Evolutionary conservation across 1,140 invertebrate species (phyloP).

Genomic region (Caenorhabditis latens): DNA sequence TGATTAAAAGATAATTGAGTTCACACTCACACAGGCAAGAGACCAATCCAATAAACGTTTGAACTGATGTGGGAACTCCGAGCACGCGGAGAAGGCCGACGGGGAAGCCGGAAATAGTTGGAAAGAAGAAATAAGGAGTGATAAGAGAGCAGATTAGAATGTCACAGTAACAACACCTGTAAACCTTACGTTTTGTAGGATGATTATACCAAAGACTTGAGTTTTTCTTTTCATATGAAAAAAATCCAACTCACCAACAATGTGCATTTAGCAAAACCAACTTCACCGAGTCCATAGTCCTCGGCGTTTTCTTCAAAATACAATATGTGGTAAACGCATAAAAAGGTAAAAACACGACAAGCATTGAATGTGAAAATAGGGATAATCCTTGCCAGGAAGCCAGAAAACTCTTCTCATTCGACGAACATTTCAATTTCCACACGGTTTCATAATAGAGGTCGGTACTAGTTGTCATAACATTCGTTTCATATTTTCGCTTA

Average conservation of each 20-base stretch:
- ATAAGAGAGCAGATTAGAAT: constrained; percentile 30
- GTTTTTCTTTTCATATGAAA: too few species aligned
- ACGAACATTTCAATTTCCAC: not conserved
- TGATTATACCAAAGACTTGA: too few species aligned
- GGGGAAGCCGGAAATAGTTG: constrained; percentile 19
- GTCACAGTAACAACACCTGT: constrained; percentile 7
- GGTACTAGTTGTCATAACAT: not conserved
- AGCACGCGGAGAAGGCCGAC: not conserved
- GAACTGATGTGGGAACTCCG: constrained; percentile 7
- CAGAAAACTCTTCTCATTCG: constrained; percentile 11
- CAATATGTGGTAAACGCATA: constrained; percentile 6
- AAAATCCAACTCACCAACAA: constrained; percentile 4
- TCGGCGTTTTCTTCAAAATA: constrained; percentile 13
- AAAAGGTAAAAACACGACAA: not conserved
- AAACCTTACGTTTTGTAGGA: too few species aligned
- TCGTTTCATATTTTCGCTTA: not conserved
- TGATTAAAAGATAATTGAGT: not conserved
- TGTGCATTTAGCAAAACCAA: not conserved
- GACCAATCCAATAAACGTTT: constrained; percentile 4
- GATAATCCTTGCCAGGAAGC: constrained; percentile 36
- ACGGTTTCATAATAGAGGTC: constrained; percentile 2
- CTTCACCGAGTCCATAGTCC: constrained; percentile 5
- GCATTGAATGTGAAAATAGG: constrained; percentile 14
- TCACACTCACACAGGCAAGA: constrained; percentile 13
- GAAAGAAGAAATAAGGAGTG: constrained; percentile 43